Conservation (phyloP, 2,113 vertebrate species). For the Scolopax mira region DNA sequence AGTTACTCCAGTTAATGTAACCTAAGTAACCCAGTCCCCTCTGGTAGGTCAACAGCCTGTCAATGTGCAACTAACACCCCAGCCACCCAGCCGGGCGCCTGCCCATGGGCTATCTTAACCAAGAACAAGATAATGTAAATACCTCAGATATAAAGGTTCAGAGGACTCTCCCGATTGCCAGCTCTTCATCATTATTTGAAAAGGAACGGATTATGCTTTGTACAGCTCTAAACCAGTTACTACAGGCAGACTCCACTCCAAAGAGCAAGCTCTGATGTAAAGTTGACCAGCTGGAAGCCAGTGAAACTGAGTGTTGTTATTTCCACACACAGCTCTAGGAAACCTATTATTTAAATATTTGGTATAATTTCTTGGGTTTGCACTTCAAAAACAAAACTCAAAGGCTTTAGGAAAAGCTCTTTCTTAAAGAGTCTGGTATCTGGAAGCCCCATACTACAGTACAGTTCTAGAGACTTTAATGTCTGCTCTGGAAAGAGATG, state of each 20-base stretch:
- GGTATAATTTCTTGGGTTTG: neutral
- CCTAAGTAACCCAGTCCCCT: neutral
- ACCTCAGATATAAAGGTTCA: neutral
- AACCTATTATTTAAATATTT: constrained; percentile 13
- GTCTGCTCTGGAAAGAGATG: neutral
- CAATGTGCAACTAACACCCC: neutral
- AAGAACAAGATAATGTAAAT: neutral
- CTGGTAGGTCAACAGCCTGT: neutral
- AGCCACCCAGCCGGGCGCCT: neutral
- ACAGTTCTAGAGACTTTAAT: neutral
- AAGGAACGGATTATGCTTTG: neutral
- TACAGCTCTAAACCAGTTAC: neutral
- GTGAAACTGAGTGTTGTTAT: neutral
- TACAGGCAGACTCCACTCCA: neutral
- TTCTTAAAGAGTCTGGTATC: neutral
- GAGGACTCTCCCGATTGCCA: neutral
- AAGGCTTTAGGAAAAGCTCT: neutral
- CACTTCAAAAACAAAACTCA: neutral
- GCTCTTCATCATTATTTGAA: neutral
- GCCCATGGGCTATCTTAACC: neutral
- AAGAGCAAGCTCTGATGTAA: neutral
- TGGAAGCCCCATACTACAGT: neutral
- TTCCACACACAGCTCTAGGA: neutral
- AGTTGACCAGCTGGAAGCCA: neutral
- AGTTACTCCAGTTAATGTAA: neutral